These are phyloP conservation scores for Ceratina japonica DNA, from an alignment of 1,140 invertebrate genomes.

Conservation along the genomic window DNA sequence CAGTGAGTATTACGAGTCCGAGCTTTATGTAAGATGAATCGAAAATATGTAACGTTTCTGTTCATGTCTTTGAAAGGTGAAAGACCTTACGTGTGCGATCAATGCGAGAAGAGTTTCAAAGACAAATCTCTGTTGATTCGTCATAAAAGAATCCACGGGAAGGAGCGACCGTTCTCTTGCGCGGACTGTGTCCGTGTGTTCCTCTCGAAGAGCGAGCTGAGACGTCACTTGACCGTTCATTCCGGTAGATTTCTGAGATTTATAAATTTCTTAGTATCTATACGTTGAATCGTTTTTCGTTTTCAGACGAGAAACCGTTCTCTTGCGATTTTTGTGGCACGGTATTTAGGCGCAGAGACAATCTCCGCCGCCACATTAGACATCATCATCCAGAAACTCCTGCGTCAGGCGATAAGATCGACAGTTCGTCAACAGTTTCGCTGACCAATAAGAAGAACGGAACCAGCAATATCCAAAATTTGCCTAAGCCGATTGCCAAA, in stretches of 20 bases:
- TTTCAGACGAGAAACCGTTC: constrained; percentile 77
- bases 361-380: constrained; percentile 77
- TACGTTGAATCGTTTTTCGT: too few relatives aligned
- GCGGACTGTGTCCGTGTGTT: constrained; percentile 72
- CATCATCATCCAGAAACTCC: constrained; percentile 75
- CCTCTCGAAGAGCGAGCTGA: constrained; percentile 74
- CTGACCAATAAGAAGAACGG: not conserved
- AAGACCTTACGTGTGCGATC: constrained; percentile 71
- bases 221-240: constrained; percentile 72
- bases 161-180: constrained; percentile 74
- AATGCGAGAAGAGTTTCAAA: constrained; percentile 75
- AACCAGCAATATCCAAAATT: not conserved
- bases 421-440: not conserved
- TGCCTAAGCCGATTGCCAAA: too few relatives aligned
- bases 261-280: too few relatives aligned
- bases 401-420: not conserved
- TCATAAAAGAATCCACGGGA: constrained; percentile 74
- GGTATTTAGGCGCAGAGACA: constrained; percentile 78
- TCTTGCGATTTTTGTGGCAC: constrained; percentile 76
- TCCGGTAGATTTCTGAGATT: constrained; percentile 61
- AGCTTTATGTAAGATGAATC: not conserved
- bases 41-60: not conserved
- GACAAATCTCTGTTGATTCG: constrained; percentile 72
- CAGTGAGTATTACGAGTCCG: constrained; percentile 59
- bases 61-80: constrained; percentile 61